Base-by-base conservation (phyloP, 2,797 vertebrate species). In the Hylomyscus alleni region DNA sequence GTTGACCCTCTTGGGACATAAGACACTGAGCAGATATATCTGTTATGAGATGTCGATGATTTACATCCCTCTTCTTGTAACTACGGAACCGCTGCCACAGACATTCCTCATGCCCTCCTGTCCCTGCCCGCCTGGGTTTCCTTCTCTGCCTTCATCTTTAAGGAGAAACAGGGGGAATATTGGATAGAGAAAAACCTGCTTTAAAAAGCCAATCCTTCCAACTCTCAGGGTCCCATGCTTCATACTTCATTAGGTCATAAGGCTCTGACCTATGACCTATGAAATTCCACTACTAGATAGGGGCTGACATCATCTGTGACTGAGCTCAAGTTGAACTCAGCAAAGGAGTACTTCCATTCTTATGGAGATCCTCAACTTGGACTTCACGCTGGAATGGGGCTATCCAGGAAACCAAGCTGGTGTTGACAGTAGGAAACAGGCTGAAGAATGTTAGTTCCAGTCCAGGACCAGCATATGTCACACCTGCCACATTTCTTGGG, bases 381-480 rank as follows among this genome's bases (percentile, higher is more conserved):
- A 99, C 98, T n/a, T 98, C 97, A 67, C 99, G 99, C 97, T 99
- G 99, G 99, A 98, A 99, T 89, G 98, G 99, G 97, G 99, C 99
- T 81, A 99, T 99, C 96, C 99, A 96, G 76, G 99, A 99, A 97
- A 98, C 98, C 0, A 97, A 76, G 98, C 98, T 0, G 96, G 98
- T 0, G 77, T 95, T 40, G 94, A 97, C 47, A 93, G 97, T 7
- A 97, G 97, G 2, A 92, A 98, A 52, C 97, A 99, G 94, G 99
- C 99, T 4, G 96, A 98, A 72, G 98, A 99, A 93, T 99, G 99
- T 98, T 99, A 99, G 95, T 97, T 98, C 95, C 82, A 99, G 56
- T 99, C 99, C 99, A 69, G 67, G 67, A n/a, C 67, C 34, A 69
- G 67, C 67, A 34, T 31, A 17, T n/a, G 67, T 69, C 31, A n/a